A percentile compares a stretch with the other conserved stretches of the same genome.
Evolutionary conservation across 2,113 vertebrate genomes (phyloP).

Genomic region (Tinamus guttatus): DNA sequence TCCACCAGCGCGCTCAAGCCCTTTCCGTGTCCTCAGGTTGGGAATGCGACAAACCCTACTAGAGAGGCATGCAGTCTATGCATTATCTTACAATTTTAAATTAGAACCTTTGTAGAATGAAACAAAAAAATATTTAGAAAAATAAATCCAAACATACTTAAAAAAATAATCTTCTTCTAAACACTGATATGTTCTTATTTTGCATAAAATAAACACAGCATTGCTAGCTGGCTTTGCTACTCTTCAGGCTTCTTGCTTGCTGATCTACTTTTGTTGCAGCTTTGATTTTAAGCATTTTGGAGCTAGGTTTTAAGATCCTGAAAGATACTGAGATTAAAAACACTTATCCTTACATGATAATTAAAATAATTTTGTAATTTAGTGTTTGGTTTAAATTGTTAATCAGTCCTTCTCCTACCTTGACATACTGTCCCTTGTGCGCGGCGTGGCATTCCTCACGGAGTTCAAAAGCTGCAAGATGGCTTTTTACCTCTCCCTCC

Average conservation of each 20-base stretch:
- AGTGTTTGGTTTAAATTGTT: neutral
- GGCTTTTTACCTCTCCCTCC: neutral
- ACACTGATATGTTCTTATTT: neutral
- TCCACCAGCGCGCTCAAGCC: neutral
- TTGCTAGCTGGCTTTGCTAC: neutral
- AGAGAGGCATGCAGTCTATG: accelerated
- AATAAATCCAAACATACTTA: neutral
- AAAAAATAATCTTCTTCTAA: neutral
- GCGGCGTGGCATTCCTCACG: neutral
- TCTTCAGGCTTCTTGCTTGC: neutral
- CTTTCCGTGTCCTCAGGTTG: accelerated
- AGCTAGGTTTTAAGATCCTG: neutral
- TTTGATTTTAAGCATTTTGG: neutral
- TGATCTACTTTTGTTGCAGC: neutral
- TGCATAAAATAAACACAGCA: neutral
- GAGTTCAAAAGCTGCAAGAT: neutral
- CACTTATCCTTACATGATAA: neutral
- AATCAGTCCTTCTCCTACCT: neutral
- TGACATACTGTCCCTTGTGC: neutral
- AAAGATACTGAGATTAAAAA: neutral
- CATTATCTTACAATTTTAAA: neutral
- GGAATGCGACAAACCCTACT: neutral
- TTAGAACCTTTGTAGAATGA: neutral
- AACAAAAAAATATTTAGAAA: neutral
- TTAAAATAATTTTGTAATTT: neutral